A percentile compares a stretch with the other conserved stretches of the same genome.
Evolutionary conservation across 2,113 vertebrate species (phyloP).

Genomic region (Bos indicus): DNA sequence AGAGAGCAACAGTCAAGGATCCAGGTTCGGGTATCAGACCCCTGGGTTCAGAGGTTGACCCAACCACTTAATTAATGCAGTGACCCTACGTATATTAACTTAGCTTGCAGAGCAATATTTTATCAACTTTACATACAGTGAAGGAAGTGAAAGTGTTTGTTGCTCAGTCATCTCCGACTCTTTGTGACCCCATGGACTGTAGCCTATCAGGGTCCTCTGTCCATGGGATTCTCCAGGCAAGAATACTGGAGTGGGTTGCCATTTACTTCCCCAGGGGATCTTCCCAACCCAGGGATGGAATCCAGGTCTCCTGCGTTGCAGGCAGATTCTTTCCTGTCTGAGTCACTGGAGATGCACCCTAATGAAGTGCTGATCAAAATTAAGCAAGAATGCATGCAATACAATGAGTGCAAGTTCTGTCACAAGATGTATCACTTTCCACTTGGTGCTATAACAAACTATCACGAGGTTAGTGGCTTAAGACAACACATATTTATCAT

Average conservation of each 20-base stretch:
- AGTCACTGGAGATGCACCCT: neutral
- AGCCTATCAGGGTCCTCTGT: neutral
- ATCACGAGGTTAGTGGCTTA: neutral
- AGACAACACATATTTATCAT: neutral
- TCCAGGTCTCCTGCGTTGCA: neutral
- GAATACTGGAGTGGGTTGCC: neutral
- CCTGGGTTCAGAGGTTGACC: neutral
- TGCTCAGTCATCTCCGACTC: accelerated
- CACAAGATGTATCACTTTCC: neutral
- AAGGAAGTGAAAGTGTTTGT: neutral
- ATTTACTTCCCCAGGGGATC: neutral
- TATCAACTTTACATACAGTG: neutral
- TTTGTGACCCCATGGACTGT: neutral
- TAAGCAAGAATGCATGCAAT: too few relatives aligned
- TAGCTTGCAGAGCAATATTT: neutral
- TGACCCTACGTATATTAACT: neutral
- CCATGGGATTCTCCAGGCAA: neutral
- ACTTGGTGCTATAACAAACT: neutral
- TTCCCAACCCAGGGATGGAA: neutral
- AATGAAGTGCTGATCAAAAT: neutral
- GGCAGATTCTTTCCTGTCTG: neutral
- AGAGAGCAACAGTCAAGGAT: neutral
- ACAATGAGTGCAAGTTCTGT: neutral
- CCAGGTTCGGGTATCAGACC: neutral
- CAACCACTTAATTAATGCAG: neutral